phyloP scores from a whole-genome alignment of 1,140 invertebrate genomes.

The Laodelphax striatellus region DNA sequence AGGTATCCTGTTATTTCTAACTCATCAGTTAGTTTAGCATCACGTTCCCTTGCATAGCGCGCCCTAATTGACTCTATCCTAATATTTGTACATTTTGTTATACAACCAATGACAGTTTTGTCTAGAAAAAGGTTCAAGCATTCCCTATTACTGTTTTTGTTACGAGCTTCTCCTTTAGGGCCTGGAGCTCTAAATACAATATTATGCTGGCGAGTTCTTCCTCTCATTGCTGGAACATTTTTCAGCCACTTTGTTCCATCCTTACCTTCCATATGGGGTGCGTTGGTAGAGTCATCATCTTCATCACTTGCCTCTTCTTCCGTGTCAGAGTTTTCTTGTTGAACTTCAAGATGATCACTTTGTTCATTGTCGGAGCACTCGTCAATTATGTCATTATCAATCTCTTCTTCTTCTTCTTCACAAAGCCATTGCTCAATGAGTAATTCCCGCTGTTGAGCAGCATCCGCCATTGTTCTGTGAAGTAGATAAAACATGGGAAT shows the following conservation, averaged over 20 bases:
- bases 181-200: neutral
- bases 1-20: conserved; percentile 16
- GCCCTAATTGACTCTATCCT: conserved; percentile 7
- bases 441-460: neutral
- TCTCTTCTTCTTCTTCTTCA: neutral
- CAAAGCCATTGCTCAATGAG: neutral
- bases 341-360: neutral
- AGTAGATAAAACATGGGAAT: neutral
- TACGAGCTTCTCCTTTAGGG: conserved; percentile 2
- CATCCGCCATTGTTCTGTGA: neutral
- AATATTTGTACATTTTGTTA: conserved; percentile 15
- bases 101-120: conserved; percentile 7
- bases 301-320: neutral
- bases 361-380: neutral
- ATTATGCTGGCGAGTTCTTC: neutral
- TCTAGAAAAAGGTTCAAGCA: conserved; percentile 10
- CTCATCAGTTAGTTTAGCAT: conserved; percentile 10
- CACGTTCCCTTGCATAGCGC: conserved; percentile 8
- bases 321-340: neutral
- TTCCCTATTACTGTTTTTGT: conserved; percentile 9
- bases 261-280: neutral
- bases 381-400: neutral
- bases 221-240: neutral
- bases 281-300: neutral
- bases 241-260: neutral